phyloP scores from a whole-genome alignment of 2,113 vertebrate genomes.

The Mystacornis crossleyi region DNA sequence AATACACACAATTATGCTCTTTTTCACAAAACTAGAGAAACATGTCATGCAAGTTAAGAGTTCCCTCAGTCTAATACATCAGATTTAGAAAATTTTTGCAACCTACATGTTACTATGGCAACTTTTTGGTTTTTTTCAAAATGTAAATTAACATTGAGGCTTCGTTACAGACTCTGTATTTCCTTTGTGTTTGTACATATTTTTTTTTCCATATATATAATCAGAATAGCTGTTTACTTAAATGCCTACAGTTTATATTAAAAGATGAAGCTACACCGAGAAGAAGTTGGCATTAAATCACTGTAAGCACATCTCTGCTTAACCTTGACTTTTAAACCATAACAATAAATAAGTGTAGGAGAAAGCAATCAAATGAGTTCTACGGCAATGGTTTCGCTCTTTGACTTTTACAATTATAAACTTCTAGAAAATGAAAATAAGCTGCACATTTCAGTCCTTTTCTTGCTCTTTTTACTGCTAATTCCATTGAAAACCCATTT shows the following conservation, averaged over 20 bases:
- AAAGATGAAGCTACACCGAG: not conserved
- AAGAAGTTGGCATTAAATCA: not conserved
- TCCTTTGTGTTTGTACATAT: not conserved
- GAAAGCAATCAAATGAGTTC: not conserved
- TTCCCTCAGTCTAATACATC: not conserved
- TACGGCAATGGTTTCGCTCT: not conserved
- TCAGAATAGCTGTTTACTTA: not conserved
- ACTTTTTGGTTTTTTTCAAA: not conserved
- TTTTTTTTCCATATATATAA: not conserved
- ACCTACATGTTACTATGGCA: conserved; percentile 3
- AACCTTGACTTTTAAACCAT: not conserved
- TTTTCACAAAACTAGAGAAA: not conserved
- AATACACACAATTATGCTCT: not conserved
- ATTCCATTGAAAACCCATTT: not conserved
- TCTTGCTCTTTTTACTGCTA: not conserved
- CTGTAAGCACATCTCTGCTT: not conserved
- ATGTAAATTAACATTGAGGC: not conserved
- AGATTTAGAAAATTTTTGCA: not conserved
- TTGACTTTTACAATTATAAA: not conserved
- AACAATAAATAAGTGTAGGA: not conserved
- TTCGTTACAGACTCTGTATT: not conserved
- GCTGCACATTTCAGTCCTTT: not conserved
- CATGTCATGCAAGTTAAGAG: not conserved
- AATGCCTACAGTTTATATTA: not conserved
- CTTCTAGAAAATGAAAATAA: not conserved